These are phyloP conservation scores for Mnemiopsis leidyi DNA, from an alignment of 37 sponge, comb jelly and placozoan genomes.

Conservation along the genomic window DNA sequence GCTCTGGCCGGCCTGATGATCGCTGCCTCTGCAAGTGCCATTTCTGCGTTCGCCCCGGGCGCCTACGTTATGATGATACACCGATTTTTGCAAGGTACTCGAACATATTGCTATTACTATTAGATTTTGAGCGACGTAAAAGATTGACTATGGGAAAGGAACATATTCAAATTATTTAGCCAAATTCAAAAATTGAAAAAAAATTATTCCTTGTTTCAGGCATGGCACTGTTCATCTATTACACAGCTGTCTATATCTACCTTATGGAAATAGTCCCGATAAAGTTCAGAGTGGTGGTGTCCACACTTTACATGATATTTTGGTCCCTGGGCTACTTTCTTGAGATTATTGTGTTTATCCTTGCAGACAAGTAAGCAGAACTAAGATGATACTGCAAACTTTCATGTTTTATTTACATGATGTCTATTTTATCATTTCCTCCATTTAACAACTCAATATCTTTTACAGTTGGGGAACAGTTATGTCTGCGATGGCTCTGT, in stretches of 20 bases:
- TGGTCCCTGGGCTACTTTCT: not conserved
- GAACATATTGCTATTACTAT: no score
- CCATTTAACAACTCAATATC: no score
- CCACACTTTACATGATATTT: conserved; percentile 12
- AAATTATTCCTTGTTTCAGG: no score
- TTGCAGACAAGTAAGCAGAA: not conserved
- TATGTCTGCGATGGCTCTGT: not conserved
- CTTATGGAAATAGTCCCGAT: not conserved
- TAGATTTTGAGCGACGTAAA: no score
- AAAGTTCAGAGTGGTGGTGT: not conserved
- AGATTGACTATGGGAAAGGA: no score
- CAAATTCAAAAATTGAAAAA: no score
- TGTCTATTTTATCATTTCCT: no score
- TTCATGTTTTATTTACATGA: not conserved
- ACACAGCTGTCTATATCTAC: conserved; percentile 30
- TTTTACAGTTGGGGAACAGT: conserved; percentile 10
- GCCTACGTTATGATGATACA: not conserved
- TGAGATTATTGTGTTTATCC: not conserved
- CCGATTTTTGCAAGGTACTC: conserved; percentile 23
- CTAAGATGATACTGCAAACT: not conserved
- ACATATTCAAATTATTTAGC: no score
- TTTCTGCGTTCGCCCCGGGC: conserved; percentile 16
- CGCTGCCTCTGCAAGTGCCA: not conserved
- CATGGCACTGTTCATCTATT: not conserved
- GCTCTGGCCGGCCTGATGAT: conserved; percentile 26